phyloP scores from a whole-genome alignment of 2,797 vertebrate species.

The Linurgus olivaceus region DNA sequence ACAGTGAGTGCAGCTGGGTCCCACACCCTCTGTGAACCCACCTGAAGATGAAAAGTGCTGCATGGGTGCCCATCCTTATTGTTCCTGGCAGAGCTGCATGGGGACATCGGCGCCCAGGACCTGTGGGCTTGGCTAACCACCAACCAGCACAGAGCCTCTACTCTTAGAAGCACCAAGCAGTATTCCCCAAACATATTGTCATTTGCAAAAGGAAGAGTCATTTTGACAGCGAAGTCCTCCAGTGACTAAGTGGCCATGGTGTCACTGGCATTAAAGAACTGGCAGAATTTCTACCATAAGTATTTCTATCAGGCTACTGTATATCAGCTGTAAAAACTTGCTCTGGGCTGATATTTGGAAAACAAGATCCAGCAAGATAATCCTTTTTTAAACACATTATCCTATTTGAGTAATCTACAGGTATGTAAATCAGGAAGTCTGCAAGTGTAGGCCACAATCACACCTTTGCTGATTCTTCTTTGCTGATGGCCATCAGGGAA shows the following conservation, averaged over 20 bases:
- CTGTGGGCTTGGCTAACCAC: not conserved
- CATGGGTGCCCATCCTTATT: not conserved
- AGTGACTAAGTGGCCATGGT: not conserved
- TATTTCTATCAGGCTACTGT: not conserved
- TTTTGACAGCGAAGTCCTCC: not conserved
- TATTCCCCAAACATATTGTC: not conserved
- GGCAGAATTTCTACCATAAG: not conserved
- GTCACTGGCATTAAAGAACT: not conserved
- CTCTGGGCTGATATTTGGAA: not conserved
- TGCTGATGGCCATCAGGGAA: not conserved
- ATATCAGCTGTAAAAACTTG: conserved; percentile 7
- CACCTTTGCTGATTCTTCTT: not conserved
- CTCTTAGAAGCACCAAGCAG: not conserved
- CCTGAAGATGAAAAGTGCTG: not conserved
- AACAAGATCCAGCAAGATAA: conserved; percentile 9
- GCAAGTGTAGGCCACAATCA: not conserved
- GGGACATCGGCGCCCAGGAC: not conserved
- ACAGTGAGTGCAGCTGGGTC: not conserved
- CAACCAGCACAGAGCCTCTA: not conserved
- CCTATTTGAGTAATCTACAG: not conserved
- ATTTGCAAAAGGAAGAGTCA: not conserved
- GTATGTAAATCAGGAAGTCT: not conserved
- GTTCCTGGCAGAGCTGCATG: not conserved
- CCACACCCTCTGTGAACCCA: not conserved
- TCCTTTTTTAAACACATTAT: not conserved